phyloP scores from a whole-genome alignment of 2,888 invertebrate species.

The Hermaeophaga mercurialis region DNA sequence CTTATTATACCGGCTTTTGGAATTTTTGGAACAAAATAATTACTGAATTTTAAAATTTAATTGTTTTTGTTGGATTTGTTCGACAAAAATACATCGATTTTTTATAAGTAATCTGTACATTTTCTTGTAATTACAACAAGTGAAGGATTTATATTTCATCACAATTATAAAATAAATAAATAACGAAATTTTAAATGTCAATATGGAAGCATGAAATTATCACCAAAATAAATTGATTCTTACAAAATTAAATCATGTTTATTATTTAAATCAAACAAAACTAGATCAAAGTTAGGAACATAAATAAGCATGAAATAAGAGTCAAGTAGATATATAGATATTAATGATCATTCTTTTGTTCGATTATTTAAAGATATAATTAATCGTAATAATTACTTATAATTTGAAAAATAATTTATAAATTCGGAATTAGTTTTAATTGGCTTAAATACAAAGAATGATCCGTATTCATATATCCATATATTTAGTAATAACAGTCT shows the following conservation, averaged over 20 bases:
- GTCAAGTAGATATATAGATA: no score
- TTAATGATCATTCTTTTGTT: no score
- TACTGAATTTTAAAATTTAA: no score
- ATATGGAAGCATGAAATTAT: slow-evolving; percentile 44
- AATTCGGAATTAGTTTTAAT: not conserved
- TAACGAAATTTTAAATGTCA: slow-evolving; percentile 13
- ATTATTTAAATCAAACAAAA: slow-evolving; percentile 6
- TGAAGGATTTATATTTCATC: slow-evolving; percentile 1
- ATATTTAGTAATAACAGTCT: slow-evolving; percentile 1
- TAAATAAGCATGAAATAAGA: no score
- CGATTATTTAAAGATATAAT: no score
- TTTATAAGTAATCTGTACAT: not conserved
- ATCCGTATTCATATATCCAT: no score
- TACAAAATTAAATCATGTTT: slow-evolving; percentile 12
- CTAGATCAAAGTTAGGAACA: no score
- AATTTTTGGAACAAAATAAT: no score
- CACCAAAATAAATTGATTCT: slow-evolving; percentile 39
- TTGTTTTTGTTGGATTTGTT: not conserved
- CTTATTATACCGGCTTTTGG: no score
- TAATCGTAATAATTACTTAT: no score
- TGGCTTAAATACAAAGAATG: slow-evolving; percentile 12
- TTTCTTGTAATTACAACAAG: not conserved
- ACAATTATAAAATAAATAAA: slow-evolving; percentile 18
- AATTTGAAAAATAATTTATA: no score
- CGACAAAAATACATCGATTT: not conserved